These are phyloP conservation scores for Sternotherus odoratus DNA, from an alignment of 2,797 vertebrate genomes.

Conservation along the genomic window DNA sequence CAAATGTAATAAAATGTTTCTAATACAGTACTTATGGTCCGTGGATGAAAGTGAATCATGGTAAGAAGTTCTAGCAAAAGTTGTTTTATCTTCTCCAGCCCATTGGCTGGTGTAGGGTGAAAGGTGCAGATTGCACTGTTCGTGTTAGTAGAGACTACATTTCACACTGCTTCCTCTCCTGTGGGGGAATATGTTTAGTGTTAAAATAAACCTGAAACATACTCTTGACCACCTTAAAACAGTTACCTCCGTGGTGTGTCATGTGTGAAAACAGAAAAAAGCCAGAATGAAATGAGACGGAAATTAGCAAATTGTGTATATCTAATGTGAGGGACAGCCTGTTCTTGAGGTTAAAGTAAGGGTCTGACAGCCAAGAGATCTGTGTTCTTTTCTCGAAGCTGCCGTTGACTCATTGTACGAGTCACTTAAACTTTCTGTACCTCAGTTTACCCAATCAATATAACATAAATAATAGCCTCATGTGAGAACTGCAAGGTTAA, in stretches of 20 bases:
- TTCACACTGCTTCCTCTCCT: background rate
- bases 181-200: background rate
- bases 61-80: background rate
- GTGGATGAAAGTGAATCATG: background rate
- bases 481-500: background rate
- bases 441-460: background rate
- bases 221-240: background rate
- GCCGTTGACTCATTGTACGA: no score
- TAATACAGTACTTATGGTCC: background rate
- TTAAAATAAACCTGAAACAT: background rate
- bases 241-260: background rate
- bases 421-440: background rate
- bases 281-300: background rate
- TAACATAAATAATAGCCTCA: background rate
- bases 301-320: background rate
- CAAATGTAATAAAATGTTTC: conserved; percentile 5
- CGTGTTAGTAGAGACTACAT: background rate
- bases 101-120: background rate
- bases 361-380: background rate
- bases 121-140: background rate
- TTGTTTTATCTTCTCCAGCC: background rate
- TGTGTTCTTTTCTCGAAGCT: background rate
- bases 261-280: background rate
- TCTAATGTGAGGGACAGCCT: background rate
- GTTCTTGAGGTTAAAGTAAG: background rate